Evolutionary conservation across 2,113 vertebrate genomes (phyloP).

Genomic region (Sinocyclocheilus anophthalmus): DNA sequence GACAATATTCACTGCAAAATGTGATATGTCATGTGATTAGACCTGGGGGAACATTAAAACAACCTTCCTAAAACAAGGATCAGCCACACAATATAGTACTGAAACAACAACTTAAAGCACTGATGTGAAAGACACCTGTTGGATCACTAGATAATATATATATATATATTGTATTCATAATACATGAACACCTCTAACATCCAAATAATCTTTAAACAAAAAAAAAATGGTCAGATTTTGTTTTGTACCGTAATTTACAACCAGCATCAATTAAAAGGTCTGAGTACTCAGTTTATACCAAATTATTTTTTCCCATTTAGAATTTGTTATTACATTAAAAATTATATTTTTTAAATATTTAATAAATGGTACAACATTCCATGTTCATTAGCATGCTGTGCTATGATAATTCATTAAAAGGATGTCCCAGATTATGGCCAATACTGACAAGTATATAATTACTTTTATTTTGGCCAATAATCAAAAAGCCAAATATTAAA

Average conservation of each 20-base stretch:
- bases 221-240: background rate
- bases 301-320: no score
- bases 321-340: no score
- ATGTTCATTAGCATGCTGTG: background rate
- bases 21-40: background rate
- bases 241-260: background rate
- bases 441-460: background rate
- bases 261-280: background rate
- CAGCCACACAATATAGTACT: background rate
- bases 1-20: background rate
- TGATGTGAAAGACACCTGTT: conserved; percentile 40
- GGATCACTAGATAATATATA: background rate
- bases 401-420: background rate
- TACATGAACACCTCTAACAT: background rate
- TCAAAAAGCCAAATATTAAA: background rate
- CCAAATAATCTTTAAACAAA: background rate
- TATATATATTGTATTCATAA: background rate
- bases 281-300: no score
- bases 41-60: background rate
- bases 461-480: background rate
- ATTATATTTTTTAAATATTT: no score
- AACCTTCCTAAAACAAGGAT: background rate
- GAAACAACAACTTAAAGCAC: background rate
- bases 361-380: no score
- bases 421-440: background rate